A percentile compares a stretch with the other conserved stretches of the same genome.
Evolutionary conservation across 1,140 invertebrate genomes (phyloP).

Genomic region (Mycetomoellerius zeteki): DNA sequence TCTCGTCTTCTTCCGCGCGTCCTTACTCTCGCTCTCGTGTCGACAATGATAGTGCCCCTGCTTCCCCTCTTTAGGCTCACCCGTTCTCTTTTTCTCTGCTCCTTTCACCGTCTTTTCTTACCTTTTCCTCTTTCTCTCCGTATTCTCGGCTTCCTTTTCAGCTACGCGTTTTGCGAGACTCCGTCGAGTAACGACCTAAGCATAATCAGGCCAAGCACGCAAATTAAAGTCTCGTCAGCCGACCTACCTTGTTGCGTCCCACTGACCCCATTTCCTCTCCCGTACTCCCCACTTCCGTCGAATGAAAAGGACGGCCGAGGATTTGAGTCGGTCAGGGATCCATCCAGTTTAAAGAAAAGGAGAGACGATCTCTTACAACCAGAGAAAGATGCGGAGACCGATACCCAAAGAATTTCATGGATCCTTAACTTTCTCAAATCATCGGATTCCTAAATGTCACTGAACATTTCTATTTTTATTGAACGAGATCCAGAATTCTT

Average conservation of each 20-base stretch:
- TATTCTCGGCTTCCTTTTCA: conserved; percentile 2
- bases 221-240: conserved; percentile 74
- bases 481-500: background rate
- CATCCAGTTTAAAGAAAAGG: conserved; percentile 15
- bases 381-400: conserved; percentile 30
- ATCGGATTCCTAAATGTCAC: background rate
- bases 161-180: conserved; percentile 58
- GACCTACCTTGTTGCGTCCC: conserved; percentile 74
- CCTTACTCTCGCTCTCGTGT: conserved; percentile 66
- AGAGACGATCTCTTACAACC: background rate
- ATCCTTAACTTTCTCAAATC: background rate
- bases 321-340: conserved; percentile 56
- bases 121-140: conserved; percentile 11
- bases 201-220: conserved; percentile 73
- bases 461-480: background rate
- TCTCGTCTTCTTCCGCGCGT: conserved; percentile 74
- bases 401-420: conserved; percentile 28
- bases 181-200: conserved; percentile 59
- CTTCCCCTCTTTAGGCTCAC: background rate
- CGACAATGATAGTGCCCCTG: conserved; percentile 35
- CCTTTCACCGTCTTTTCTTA: conserved; percentile 8
- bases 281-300: conserved; percentile 18
- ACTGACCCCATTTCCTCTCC: conserved; percentile 82
- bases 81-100: background rate
- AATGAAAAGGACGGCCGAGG: conserved; percentile 37